Evolutionary conservation across 2,888 invertebrate genomes (phyloP).

Genomic region (Melieria crassipennis): DNA sequence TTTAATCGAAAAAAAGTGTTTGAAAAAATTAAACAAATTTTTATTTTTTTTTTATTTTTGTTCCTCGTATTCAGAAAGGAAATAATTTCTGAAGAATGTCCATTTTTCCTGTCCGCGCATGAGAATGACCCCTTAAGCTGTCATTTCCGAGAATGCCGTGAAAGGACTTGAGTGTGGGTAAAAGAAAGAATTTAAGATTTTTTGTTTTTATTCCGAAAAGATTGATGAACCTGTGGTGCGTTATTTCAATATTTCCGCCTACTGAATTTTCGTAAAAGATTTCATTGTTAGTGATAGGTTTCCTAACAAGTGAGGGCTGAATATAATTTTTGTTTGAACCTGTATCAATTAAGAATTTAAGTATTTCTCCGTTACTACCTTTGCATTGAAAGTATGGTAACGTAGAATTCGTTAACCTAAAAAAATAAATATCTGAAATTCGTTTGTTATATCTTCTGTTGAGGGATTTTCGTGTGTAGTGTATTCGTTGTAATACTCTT

Average conservation of each 20-base stretch:
- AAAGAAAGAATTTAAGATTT: slow-evolving; percentile 18
- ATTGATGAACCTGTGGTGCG: slow-evolving; percentile 7
- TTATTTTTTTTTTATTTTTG: too few relatives aligned
- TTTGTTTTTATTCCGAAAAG: slow-evolving; percentile 12
- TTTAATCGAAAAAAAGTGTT: too few relatives aligned
- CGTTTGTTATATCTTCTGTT: not conserved
- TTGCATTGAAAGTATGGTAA: slow-evolving; percentile 18
- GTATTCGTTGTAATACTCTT: slow-evolving; percentile 4
- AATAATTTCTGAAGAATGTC: too few relatives aligned
- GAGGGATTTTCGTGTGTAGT: not conserved
- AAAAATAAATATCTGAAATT: slow-evolving; percentile 19
- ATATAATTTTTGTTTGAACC: slow-evolving; percentile 23
- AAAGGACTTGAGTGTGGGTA: slow-evolving; percentile 6
- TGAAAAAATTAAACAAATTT: too few relatives aligned
- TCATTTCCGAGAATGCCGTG: not conserved
- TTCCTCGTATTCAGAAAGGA: too few relatives aligned
- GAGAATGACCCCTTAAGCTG: too few relatives aligned
- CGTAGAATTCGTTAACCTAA: slow-evolving; percentile 17
- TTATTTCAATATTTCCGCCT: slow-evolving; percentile 11
- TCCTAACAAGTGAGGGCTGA: slow-evolving; percentile 12
- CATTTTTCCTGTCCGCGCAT: too few relatives aligned
- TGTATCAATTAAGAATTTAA: slow-evolving; percentile 12
- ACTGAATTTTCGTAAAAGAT: slow-evolving; percentile 13
- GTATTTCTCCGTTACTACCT: not conserved
- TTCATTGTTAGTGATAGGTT: slow-evolving; percentile 10